Evolutionary conservation across 2,888 invertebrate species (phyloP).

Genomic region (Bugulina stolonifera): DNA sequence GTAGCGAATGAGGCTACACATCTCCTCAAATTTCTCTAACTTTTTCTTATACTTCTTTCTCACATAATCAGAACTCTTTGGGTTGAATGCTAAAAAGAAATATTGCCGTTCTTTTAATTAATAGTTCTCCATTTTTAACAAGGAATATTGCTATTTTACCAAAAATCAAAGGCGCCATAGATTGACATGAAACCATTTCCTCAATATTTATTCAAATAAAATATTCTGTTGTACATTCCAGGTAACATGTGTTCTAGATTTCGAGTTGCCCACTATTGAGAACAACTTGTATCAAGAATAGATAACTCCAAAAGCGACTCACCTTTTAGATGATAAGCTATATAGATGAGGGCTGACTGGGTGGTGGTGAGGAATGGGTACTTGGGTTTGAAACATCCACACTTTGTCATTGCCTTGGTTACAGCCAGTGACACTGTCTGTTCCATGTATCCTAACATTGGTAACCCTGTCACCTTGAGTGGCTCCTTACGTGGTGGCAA

Average conservation of each 20-base stretch:
- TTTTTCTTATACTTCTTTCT: slow-evolving; percentile 52
- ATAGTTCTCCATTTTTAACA: no score
- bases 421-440: slow-evolving; percentile 49
- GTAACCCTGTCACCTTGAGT: slow-evolving; percentile 42
- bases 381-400: slow-evolving; percentile 52
- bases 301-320: slow-evolving; percentile 27
- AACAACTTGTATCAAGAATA: no score
- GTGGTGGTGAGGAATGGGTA: slow-evolving; percentile 51
- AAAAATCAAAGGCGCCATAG: no score
- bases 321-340: slow-evolving; percentile 54
- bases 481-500: slow-evolving; percentile 49
- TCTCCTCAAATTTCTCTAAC: slow-evolving; percentile 49
- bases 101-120: no score
- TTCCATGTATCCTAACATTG: slow-evolving; percentile 54
- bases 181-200: no score
- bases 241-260: no score
- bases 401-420: slow-evolving; percentile 48
- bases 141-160: no score
- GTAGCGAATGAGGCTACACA: slow-evolving; percentile 50
- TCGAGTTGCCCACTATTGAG: no score
- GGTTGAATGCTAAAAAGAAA: slow-evolving; percentile 53
- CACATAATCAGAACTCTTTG: slow-evolving; percentile 51
- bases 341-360: slow-evolving; percentile 49
- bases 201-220: no score
- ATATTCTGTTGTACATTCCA: no score